Evolutionary conservation across 1,140 invertebrate genomes (phyloP).

Genomic region (Periplaneta americana): DNA sequence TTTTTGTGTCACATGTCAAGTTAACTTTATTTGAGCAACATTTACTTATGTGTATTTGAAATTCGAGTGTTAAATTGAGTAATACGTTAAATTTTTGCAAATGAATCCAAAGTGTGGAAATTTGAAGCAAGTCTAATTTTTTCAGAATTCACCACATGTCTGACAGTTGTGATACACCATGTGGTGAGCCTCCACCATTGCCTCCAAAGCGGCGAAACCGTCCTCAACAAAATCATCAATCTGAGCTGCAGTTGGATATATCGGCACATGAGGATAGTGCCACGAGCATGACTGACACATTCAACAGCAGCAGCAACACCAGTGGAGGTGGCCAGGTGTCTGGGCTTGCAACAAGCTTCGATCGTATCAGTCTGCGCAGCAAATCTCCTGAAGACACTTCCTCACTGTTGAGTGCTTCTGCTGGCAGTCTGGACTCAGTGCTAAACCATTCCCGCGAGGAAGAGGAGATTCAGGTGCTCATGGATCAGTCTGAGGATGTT

Average conservation of each 20-base stretch:
- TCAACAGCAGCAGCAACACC: slow-evolving; percentile 18
- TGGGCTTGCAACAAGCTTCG: slow-evolving; percentile 11
- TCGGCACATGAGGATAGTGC: slow-evolving; percentile 1
- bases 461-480: slow-evolving; percentile 57
- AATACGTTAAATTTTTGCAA: no score
- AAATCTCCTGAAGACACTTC: slow-evolving; percentile 61
- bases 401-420: slow-evolving; percentile 63
- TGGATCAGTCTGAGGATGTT: slow-evolving; percentile 47
- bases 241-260: neutral
- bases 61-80: no score
- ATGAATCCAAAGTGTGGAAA: no score
- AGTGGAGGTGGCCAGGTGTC: neutral
- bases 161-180: slow-evolving; percentile 36
- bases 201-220: slow-evolving; percentile 64
- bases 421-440: slow-evolving; percentile 77
- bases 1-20: no score
- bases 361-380: slow-evolving; percentile 42
- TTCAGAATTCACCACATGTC: slow-evolving; percentile 24
- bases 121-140: no score
- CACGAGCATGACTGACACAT: slow-evolving; percentile 13
- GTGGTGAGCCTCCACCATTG: slow-evolving; percentile 57
- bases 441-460: slow-evolving; percentile 76
- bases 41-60: no score
- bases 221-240: slow-evolving; percentile 37
- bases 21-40: no score